These are phyloP conservation scores for Sarcophaga peregrina DNA, from an alignment of 1,140 invertebrate genomes.

Conservation along the genomic window DNA sequence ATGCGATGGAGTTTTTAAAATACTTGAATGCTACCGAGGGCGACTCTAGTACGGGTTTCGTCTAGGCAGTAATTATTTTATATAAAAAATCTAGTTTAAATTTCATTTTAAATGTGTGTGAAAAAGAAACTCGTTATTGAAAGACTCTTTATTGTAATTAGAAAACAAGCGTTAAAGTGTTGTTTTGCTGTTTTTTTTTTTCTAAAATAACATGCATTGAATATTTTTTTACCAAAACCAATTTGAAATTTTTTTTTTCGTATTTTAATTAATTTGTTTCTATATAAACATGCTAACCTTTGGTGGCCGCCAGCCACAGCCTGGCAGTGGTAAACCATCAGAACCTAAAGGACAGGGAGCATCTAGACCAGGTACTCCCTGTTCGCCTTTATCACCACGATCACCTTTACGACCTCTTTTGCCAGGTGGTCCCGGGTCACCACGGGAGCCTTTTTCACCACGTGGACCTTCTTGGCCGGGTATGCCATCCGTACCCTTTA, in stretches of 20 bases:
- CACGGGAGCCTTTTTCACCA: conserved; percentile 88
- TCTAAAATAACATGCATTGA: background rate
- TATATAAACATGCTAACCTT: conserved; percentile 73
- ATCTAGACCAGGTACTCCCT: conserved; percentile 91
- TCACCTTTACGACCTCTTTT: conserved; percentile 92
- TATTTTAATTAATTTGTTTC: conserved; percentile 44
- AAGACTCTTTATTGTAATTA: no score
- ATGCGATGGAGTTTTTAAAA: no score
- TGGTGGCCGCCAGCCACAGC: conserved; percentile 92
- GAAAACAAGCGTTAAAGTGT: background rate
- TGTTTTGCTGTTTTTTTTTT: background rate
- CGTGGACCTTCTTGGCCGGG: conserved; percentile 85
- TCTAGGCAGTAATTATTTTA: no score
- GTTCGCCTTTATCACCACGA: conserved; percentile 91
- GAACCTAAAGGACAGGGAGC: conserved; percentile 95
- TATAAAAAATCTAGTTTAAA: no score
- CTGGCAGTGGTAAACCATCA: conserved; percentile 92
- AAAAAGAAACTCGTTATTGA: no score
- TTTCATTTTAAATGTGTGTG: no score
- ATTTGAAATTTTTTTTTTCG: background rate
- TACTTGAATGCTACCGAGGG: no score
- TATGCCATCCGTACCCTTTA: conserved; percentile 90
- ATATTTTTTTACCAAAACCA: conserved; percentile 13
- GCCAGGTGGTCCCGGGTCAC: conserved; percentile 85
- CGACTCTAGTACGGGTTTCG: no score